phyloP scores from a whole-genome alignment of 2,113 vertebrate species.

The Dendropsophus ebraccatus region DNA sequence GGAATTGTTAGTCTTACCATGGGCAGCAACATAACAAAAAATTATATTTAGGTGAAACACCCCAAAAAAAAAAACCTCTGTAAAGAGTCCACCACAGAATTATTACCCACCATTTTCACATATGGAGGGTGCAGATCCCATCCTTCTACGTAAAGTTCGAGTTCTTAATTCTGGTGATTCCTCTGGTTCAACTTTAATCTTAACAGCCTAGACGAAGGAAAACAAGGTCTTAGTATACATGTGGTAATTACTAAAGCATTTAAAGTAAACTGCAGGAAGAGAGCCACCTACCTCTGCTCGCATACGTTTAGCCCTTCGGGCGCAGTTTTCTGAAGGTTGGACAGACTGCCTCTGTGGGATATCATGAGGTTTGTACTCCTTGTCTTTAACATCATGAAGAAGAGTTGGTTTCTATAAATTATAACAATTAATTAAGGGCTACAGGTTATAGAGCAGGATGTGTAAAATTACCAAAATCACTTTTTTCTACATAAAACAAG shows the following conservation, averaged over 20 bases:
- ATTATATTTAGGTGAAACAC: too few relatives aligned
- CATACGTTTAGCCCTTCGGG: slow-evolving; percentile 88
- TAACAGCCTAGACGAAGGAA: slow-evolving; percentile 64
- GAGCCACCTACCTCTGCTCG: slow-evolving; percentile 80
- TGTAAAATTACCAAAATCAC: background rate
- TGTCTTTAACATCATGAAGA: slow-evolving; percentile 77
- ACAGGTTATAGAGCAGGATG: background rate
- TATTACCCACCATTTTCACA: slow-evolving; percentile 81
- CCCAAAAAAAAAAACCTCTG: background rate
- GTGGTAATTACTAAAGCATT: too few relatives aligned
- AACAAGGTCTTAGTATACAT: background rate
- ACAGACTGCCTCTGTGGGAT: slow-evolving; percentile 80
- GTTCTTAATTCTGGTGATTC: slow-evolving; percentile 80
- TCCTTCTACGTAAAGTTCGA: slow-evolving; percentile 88
- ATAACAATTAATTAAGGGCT: background rate
- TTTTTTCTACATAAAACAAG: background rate
- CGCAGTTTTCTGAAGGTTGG: slow-evolving; percentile 72
- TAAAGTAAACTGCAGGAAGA: background rate
- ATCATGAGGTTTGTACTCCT: slow-evolving; percentile 86
- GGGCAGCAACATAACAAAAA: too few relatives aligned
- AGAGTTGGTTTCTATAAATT: slow-evolving; percentile 80
- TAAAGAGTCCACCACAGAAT: background rate
- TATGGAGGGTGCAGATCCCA: slow-evolving; percentile 87
- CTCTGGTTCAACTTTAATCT: slow-evolving; percentile 82
- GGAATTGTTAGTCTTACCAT: too few relatives aligned